Base-by-base conservation (phyloP, 2,797 vertebrate species). In the Erithacus rubecula region DNA sequence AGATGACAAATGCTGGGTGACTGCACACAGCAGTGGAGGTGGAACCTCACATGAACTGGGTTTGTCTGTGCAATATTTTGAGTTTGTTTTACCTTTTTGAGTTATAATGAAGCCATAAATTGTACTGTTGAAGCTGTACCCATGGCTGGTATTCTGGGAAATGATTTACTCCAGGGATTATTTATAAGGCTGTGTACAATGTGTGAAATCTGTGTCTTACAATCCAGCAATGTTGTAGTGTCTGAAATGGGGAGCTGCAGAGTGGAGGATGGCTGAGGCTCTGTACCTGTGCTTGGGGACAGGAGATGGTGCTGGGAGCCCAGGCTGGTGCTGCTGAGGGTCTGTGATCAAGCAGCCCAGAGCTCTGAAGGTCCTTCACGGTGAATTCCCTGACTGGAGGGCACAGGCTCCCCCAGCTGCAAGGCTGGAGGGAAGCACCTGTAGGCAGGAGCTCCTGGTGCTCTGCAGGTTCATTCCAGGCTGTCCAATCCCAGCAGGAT, bases 11-110 rank as follows among this genome's bases (percentile, higher is more conserved):
- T 4, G 64, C 69, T 49, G 39, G 5, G 30, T 34, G 76, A 26
- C 36, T 77, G 4, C 60, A 44, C 47, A 5, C 52, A 52, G 51
- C 64, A 41, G 51, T 37, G 89, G 64, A 82, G 70, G 64, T 70
- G 55, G 68, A 30, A 41, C 71, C 56, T 83, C 52, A 5, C 6
- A 2, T 15, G n/a, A 41, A 37, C 77, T 67, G 78, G 70, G 77
- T 86, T 76, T 58, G 78, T 87, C 77, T 77, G 95, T 95, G 92
- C 93, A 95, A 95, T 95, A 95, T 74, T 80, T 89, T 37, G 75
- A 53, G 41, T 87, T 41, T 51, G 26, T 53, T 88, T 79, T 75
- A 51, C 27, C 27, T 67, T 72, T 29, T 46, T 68, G 58, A 60
- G 79, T 83, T 72, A 5, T 5, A 60, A 37, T 2, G 69, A 88